Conservation (phyloP, 1,140 invertebrate genomes). For the Babylonia areolata region DNA sequence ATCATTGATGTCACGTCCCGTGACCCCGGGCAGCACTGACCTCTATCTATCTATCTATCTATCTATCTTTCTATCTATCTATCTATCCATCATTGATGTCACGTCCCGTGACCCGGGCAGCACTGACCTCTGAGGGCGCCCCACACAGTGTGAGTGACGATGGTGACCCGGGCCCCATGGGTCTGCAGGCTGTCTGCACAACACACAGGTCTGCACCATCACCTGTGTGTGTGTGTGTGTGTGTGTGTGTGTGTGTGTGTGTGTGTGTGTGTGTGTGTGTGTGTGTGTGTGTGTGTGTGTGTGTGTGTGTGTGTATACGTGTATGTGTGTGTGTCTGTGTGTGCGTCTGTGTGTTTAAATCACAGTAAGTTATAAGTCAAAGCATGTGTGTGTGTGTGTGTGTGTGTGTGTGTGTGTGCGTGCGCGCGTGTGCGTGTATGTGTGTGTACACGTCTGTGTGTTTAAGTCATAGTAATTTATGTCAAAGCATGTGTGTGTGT, state of each 20-base stretch:
- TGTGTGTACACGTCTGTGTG: background rate
- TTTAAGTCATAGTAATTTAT: no score
- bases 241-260: background rate
- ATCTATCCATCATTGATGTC: background rate
- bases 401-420: background rate
- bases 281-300: constrained; percentile 1
- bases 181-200: no score
- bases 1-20: background rate
- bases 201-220: no score
- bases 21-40: background rate
- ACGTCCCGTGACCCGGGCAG: no score
- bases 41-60: background rate
- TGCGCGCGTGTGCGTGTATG: background rate
- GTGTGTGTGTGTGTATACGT: constrained; percentile 2
- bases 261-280: background rate
- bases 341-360: constrained; percentile 3
- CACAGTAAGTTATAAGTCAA: no score
- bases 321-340: constrained; percentile 6
- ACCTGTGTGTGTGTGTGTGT: background rate
- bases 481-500: background rate
- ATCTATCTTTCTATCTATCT: background rate
- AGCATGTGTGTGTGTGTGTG: background rate
- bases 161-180: no score
- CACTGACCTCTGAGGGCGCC: no score
- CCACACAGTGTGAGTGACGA: no score